Evolutionary conservation across 2,888 invertebrate genomes (phyloP).

Genomic region (Folsomia manolachei): DNA sequence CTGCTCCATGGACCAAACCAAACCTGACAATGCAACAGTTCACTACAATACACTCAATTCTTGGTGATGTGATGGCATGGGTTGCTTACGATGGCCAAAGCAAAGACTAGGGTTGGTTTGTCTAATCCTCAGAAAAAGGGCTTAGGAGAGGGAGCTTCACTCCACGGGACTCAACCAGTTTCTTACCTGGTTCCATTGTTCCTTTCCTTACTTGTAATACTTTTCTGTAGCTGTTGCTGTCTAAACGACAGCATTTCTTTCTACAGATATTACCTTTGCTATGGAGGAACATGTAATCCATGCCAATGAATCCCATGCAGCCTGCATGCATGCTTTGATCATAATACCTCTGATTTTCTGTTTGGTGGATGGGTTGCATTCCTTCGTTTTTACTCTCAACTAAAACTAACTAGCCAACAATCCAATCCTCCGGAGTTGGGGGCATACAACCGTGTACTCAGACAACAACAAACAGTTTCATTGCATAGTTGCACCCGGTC

Average conservation of each 20-base stretch:
- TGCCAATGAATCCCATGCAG: slow-evolving; percentile 1
- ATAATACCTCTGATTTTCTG: background rate
- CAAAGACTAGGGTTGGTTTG: no score
- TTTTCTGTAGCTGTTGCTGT: no score
- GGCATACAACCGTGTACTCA: slow-evolving; percentile 5
- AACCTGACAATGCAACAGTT: background rate
- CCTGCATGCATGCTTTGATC: no score
- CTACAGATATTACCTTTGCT: background rate
- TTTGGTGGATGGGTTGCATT: background rate
- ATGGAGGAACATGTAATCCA: background rate
- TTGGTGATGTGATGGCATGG: no score
- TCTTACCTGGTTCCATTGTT: slow-evolving; percentile 5
- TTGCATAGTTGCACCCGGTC: background rate
- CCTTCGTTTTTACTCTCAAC: slow-evolving; percentile 8
- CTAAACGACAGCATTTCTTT: background rate
- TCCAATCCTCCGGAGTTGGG: background rate
- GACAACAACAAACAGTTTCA: slow-evolving; percentile 9
- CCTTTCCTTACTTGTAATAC: background rate
- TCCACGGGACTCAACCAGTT: slow-evolving; percentile 10
- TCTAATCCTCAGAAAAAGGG: background rate
- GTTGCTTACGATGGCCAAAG: no score
- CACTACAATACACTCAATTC: background rate
- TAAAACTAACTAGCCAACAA: no score
- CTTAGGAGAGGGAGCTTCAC: background rate
- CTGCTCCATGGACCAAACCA: background rate